These are phyloP conservation scores for Salpingus planirostris DNA, from an alignment of 2,888 invertebrate species.

Conservation along the genomic window DNA sequence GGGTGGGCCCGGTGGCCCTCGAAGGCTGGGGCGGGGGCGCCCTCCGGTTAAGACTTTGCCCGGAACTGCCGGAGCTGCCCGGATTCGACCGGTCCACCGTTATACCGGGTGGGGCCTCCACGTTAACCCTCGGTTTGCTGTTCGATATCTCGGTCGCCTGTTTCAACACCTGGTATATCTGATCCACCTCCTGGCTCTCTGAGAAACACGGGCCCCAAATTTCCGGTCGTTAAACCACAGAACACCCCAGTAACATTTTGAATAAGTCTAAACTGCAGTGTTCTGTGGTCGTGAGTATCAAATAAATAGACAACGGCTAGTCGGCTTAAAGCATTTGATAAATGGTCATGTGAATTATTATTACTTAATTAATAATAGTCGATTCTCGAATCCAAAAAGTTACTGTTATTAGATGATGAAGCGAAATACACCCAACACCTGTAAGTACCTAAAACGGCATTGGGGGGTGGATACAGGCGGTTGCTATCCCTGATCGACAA, in stretches of 20 bases:
- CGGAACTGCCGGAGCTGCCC: constrained; percentile 44
- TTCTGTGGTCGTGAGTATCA: too few species aligned
- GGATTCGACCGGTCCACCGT: constrained; percentile 33
- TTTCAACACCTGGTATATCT: constrained; percentile 90
- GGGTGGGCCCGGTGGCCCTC: constrained; percentile 44
- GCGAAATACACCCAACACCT: constrained; percentile 14
- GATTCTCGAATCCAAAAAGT: too few species aligned
- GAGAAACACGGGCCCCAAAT: too few species aligned
- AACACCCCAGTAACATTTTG: not conserved
- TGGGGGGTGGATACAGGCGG: constrained; percentile 25
- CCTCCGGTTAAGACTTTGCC: constrained; percentile 45
- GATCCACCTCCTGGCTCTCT: constrained; percentile 66
- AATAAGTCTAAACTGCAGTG: too few species aligned
- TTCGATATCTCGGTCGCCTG: constrained; percentile 83
- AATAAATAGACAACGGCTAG: too few species aligned
- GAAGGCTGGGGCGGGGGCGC: constrained; percentile 36
- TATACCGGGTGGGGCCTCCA: constrained; percentile 41
- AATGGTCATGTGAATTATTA: too few species aligned
- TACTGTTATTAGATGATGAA: constrained; percentile 5
- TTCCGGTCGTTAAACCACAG: not conserved
- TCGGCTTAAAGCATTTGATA: not conserved
- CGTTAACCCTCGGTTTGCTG: constrained; percentile 36
- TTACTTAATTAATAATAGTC: too few species aligned
- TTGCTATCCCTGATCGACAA: constrained; percentile 35
- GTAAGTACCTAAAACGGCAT: constrained; percentile 28